Conservation (phyloP, 2,113 vertebrate species). For the Cyprinodon variegatus region DNA sequence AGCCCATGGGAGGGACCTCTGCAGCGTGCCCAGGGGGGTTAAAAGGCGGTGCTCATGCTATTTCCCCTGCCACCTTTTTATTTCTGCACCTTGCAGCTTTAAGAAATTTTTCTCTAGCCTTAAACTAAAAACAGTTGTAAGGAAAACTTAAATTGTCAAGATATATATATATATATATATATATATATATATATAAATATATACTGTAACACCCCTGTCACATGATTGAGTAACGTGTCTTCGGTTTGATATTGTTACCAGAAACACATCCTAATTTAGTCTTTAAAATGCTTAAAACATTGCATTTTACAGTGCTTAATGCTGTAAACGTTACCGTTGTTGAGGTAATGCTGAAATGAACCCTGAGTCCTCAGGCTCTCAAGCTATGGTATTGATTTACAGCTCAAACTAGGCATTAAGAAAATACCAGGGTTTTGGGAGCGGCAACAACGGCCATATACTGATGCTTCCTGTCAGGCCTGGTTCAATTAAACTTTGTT, state of each 20-base stretch:
- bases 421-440: no score
- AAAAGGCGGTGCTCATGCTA: constrained; percentile 66
- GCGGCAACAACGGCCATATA: not conserved
- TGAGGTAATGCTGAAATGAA: no score
- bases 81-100: constrained; percentile 44
- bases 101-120: constrained; percentile 19
- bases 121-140: constrained; percentile 12
- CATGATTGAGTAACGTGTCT: no score
- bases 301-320: not conserved
- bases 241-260: no score
- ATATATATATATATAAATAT: no score
- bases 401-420: no score
- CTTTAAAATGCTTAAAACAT: no score
- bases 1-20: constrained; percentile 70
- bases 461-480: not conserved
- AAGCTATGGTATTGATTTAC: no score
- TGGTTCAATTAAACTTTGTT: not conserved
- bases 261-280: no score
- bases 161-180: not conserved
- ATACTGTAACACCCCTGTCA: no score
- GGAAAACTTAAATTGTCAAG: not conserved
- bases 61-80: constrained; percentile 53
- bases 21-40: constrained; percentile 56
- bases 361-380: no score
- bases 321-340: no score